These are phyloP conservation scores for Drosophila athabasca DNA, from an alignment of 1,140 invertebrate genomes.

Conservation along the genomic window DNA sequence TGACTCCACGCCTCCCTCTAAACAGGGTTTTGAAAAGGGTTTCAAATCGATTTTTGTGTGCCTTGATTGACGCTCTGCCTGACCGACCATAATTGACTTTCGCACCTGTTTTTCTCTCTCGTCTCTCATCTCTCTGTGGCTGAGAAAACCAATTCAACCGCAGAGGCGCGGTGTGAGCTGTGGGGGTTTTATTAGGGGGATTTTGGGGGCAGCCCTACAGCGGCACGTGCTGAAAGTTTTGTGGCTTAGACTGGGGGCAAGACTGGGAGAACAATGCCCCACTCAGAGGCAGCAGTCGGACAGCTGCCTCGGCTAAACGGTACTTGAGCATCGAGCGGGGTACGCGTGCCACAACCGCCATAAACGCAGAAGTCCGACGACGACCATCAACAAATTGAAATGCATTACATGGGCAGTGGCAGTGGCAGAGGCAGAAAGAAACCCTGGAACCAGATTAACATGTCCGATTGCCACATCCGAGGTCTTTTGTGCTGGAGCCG, in stretches of 20 bases:
- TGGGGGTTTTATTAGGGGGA: slow-evolving; percentile 9
- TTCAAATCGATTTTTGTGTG: slow-evolving; percentile 41
- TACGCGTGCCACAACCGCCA: slow-evolving; percentile 51
- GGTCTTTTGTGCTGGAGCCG: slow-evolving; percentile 39
- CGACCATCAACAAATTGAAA: slow-evolving; percentile 52
- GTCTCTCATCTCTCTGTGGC: neutral
- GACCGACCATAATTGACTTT: slow-evolving; percentile 47
- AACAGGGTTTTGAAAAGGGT: slow-evolving; percentile 21
- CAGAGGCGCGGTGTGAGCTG: slow-evolving; percentile 2
- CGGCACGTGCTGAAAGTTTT: slow-evolving; percentile 49
- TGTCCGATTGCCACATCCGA: slow-evolving; percentile 67
- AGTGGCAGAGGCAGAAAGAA: slow-evolving; percentile 7
- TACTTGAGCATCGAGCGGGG: slow-evolving; percentile 36
- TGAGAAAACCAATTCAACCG: slow-evolving; percentile 33
- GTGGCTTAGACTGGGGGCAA: slow-evolving; percentile 27
- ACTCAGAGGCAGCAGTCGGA: neutral
- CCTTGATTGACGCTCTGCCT: slow-evolving; percentile 8
- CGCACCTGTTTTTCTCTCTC: slow-evolving; percentile 41
- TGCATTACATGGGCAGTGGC: slow-evolving; percentile 17
- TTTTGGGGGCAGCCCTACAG: neutral
- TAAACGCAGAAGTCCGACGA: slow-evolving; percentile 19
- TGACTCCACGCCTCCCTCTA: slow-evolving; percentile 13
- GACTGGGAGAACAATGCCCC: slow-evolving; percentile 24
- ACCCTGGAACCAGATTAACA: slow-evolving; percentile 58
- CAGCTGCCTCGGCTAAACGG: slow-evolving; percentile 41